These are phyloP conservation scores for Drosophila funebris DNA, from an alignment of 1,140 invertebrate genomes.

Conservation along the genomic window DNA sequence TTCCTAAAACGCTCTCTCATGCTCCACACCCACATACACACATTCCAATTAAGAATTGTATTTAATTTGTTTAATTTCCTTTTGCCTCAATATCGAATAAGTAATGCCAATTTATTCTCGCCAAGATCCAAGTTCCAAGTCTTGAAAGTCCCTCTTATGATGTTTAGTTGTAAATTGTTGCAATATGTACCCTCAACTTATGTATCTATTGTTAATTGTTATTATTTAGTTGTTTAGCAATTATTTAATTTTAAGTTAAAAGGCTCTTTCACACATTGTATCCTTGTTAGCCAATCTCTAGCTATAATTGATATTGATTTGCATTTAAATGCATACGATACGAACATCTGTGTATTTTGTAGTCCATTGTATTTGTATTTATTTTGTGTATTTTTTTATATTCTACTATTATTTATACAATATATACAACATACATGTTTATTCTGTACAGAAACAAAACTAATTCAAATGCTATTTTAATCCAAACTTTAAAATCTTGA, in stretches of 20 bases:
- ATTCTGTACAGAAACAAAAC: constrained; percentile 52
- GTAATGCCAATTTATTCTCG: constrained; percentile 62
- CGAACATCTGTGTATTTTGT: constrained; percentile 11
- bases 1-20: constrained; percentile 34
- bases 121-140: no score
- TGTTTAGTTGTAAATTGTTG: constrained; percentile 67
- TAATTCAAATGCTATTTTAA: constrained; percentile 40
- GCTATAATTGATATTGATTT: constrained; percentile 39
- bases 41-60: constrained; percentile 32
- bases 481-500: constrained; percentile 21
- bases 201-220: constrained; percentile 75
- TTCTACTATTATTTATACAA: constrained; percentile 36
- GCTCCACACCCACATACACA: constrained; percentile 18
- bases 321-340: constrained; percentile 19
- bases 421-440: constrained; percentile 30
- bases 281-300: constrained; percentile 63
- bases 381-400: constrained; percentile 35
- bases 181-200: constrained; percentile 53
- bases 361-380: constrained; percentile 38
- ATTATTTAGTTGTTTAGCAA: constrained; percentile 73
- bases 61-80: constrained; percentile 15
- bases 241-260: constrained; percentile 66
- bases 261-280: constrained; percentile 2
- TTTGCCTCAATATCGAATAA: constrained; percentile 52
- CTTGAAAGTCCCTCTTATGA: constrained; percentile 11